Percentiles rank a stretch among this genome's conserved stretches.
These are phyloP conservation scores for Malacoctenus gilli DNA, from an alignment of 2,797 vertebrate species.

Conservation along the genomic window DNA sequence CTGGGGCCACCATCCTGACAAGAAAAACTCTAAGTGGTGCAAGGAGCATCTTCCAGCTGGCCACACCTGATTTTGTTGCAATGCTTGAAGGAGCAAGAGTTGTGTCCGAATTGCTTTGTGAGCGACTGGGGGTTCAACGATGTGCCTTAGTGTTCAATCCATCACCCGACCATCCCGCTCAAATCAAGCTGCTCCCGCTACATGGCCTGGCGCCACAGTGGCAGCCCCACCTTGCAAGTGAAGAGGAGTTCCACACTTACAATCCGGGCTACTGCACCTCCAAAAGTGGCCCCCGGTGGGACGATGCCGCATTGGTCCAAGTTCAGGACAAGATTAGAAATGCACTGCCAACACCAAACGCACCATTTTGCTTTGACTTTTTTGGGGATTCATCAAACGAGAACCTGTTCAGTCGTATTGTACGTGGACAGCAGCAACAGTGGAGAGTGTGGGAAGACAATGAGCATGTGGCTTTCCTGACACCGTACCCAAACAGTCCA, in stretches of 20 bases:
- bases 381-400: constrained; percentile 67
- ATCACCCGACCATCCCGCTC: constrained; percentile 58
- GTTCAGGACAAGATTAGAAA: constrained; percentile 75
- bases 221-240: constrained; percentile 69
- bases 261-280: constrained; percentile 81
- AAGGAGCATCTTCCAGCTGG: constrained; percentile 78
- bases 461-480: constrained; percentile 82
- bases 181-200: constrained; percentile 79
- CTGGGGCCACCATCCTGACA: constrained; percentile 78
- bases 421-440: constrained; percentile 81
- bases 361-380: constrained; percentile 76
- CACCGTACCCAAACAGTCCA: constrained; percentile 82
- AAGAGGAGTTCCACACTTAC: constrained; percentile 73
- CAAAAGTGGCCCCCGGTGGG: constrained; percentile 76
- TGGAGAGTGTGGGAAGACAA: constrained; percentile 86
- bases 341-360: constrained; percentile 74
- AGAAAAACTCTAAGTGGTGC: constrained; percentile 73
- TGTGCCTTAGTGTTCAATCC: constrained; percentile 80
- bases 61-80: constrained; percentile 67
- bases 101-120: constrained; percentile 75
- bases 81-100: constrained; percentile 74
- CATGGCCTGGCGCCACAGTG: constrained; percentile 76
- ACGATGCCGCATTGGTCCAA: constrained; percentile 62
- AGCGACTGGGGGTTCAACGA: constrained; percentile 73
- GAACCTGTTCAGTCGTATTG: constrained; percentile 79